Percentiles rank a stretch among this genome's conserved stretches.
Evolutionary conservation across 2,113 vertebrate species (phyloP).

Genomic region (Ardeotis arabs): DNA sequence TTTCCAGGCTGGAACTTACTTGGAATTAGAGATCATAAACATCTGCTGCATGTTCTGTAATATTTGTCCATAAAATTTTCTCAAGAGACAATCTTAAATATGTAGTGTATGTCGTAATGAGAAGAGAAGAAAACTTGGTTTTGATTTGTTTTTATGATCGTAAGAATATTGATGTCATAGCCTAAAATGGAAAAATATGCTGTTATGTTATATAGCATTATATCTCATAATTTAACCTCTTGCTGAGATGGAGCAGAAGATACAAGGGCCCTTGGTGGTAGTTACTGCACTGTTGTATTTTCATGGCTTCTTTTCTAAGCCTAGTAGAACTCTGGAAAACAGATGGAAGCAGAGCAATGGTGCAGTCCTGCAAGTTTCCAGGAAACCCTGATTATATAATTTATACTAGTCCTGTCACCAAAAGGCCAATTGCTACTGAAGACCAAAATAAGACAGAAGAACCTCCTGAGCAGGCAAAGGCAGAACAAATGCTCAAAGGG

Average conservation of each 20-base stretch:
- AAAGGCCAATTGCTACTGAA: background rate
- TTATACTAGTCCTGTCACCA: background rate
- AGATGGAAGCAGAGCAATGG: background rate
- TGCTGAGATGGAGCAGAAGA: constrained; percentile 22
- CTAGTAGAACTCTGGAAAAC: background rate
- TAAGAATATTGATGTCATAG: background rate
- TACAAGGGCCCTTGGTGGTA: background rate
- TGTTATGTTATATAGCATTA: background rate
- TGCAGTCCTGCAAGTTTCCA: background rate
- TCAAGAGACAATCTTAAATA: background rate
- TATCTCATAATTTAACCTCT: background rate
- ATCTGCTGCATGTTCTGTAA: constrained; percentile 4
- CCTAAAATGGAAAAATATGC: background rate
- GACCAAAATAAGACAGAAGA: background rate
- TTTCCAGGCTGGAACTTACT: constrained; percentile 5
- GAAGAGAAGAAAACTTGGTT: background rate
- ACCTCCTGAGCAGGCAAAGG: background rate
- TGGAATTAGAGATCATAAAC: background rate
- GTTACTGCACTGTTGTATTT: background rate
- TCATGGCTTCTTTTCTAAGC: background rate
- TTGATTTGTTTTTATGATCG: constrained; percentile 20
- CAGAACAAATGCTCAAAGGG: background rate
- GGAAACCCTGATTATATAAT: background rate
- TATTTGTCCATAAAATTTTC: background rate
- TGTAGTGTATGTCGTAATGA: background rate